Evolutionary conservation across 2,797 vertebrate genomes (phyloP), one percentile per base, ranked within the genome.

Genomic region (Dermochelys coriacea): DNA sequence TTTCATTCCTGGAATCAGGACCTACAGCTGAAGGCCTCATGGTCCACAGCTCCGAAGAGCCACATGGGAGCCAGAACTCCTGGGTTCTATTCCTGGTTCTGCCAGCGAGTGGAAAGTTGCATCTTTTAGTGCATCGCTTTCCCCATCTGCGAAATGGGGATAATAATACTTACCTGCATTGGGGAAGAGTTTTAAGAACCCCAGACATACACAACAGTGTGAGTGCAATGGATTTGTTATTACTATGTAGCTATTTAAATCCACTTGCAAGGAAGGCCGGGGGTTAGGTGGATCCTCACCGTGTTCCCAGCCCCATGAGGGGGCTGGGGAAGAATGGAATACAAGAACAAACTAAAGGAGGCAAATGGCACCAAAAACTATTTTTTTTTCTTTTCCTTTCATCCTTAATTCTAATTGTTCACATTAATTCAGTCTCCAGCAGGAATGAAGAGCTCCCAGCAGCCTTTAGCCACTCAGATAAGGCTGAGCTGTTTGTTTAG

Each of bases 401-500:
- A 91, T 89, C 94, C 95, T 95, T 93, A 96, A 85, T 93, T 93
- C 93, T 85, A 87, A 95, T 83, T 80, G 77, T 74, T 86, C 57
- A 90, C 90, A 95, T 97, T 96, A 95, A 97, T 96, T 95, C 92
- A 1, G 27, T 87, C 95, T 95, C 50, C 87, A 94, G 90, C 88
- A 93, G 93, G 47, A 97, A 2, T 0, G 0, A 91, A 92, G 82
- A 91, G 96, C 85, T 97, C 94, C 95, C 95, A 85, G 94, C 93
- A 96, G 96, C 93, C 90, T 57, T 95, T 51, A 93, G 74, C 92
- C 95, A 91, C 93, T 91, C 96, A 85, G 96, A 94, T 95, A 94
- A 97, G 92, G 90, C 93, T 82, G 96, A 96, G 90, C 86, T 96
- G 87, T 93, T 95, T 31, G 45, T 9, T 89, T 91, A 87, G 84